phyloP scores from a whole-genome alignment of 2,113 vertebrate species.

The Laticauda laticaudata region DNA sequence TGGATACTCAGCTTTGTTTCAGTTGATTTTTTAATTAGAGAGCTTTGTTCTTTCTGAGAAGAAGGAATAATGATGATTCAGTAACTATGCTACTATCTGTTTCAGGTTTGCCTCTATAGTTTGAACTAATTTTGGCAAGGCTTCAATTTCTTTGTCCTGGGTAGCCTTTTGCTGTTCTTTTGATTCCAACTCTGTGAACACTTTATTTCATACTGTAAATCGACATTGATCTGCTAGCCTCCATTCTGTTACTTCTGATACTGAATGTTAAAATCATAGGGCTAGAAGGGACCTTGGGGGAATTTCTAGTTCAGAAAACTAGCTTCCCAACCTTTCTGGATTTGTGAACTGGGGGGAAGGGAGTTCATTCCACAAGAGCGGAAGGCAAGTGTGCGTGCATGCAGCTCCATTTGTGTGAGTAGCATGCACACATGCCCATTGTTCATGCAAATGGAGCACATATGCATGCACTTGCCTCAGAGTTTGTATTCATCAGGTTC shows the following conservation, averaged over 20 bases:
- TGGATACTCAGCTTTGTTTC: neutral
- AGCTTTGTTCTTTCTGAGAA: neutral
- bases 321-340: neutral
- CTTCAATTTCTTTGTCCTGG: neutral
- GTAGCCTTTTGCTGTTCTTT: neutral
- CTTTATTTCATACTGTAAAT: neutral
- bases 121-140: neutral
- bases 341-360: neutral
- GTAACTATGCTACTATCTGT: neutral
- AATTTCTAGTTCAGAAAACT: neutral
- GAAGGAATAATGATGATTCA: neutral
- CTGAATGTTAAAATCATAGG: neutral
- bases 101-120: neutral
- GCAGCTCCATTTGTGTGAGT: neutral
- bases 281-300: neutral
- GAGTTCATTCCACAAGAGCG: neutral
- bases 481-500: too few species aligned
- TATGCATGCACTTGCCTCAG: neutral
- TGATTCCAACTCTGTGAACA: neutral
- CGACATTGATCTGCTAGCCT: neutral
- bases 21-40: neutral
- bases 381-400: too few species aligned
- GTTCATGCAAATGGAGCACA: neutral
- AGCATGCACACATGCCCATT: neutral
- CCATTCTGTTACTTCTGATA: neutral